These are phyloP conservation scores for Porites evermanni DNA, from an alignment of 92 coral and sea anemone genomes.

Conservation along the genomic window DNA sequence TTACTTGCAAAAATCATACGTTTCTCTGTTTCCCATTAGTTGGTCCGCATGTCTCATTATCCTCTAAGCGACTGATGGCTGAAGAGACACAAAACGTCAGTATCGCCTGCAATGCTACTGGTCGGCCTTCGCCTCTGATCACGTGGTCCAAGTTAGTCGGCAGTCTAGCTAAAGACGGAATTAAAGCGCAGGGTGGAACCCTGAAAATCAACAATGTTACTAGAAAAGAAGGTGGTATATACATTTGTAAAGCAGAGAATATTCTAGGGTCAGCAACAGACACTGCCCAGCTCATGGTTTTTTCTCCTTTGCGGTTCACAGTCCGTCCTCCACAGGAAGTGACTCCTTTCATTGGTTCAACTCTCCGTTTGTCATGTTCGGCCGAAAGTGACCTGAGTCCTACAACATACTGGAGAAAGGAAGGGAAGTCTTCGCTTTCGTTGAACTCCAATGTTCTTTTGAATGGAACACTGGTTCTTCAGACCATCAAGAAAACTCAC, in stretches of 20 bases:
- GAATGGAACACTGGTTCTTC: slow-evolving; percentile 8
- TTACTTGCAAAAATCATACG: not conserved
- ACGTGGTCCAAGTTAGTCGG: not conserved
- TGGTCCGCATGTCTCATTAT: slow-evolving; percentile 15
- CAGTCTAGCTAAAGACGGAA: not conserved
- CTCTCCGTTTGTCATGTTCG: slow-evolving; percentile 28
- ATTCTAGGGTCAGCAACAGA: too few species aligned
- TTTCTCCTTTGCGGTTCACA: slow-evolving; percentile 27
- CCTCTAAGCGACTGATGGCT: too few species aligned
- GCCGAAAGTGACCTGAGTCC: not conserved
- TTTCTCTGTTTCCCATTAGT: slow-evolving; percentile 6
- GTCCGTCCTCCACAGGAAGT: slow-evolving; percentile 20
- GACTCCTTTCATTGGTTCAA: not conserved
- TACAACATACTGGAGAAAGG: too few species aligned
- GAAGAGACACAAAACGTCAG: too few species aligned
- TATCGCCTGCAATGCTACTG: too few species aligned
- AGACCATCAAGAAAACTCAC: not conserved
- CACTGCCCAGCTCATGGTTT: not conserved
- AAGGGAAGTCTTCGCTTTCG: not conserved
- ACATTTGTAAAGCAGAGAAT: not conserved
- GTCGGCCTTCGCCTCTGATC: too few species aligned
- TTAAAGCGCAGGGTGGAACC: not conserved
- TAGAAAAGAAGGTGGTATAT: slow-evolving; percentile 26
- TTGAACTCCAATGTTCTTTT: not conserved
- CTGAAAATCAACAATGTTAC: not conserved